phyloP scores from a whole-genome alignment of 1,140 invertebrate genomes.

The Aculops lycopersici region DNA sequence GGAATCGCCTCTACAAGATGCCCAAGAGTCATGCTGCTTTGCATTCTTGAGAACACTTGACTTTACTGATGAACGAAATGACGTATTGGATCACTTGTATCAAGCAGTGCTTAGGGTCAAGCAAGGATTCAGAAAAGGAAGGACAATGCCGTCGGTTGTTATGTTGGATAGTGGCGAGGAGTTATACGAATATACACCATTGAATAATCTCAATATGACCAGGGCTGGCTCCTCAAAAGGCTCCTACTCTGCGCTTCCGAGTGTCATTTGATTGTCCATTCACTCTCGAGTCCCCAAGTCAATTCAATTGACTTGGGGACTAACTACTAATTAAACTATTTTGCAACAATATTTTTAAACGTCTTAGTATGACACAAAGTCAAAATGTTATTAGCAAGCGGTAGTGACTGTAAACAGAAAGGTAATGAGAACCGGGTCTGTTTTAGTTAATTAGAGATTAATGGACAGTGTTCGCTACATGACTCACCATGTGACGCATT shows the following conservation, averaged over 20 bases:
- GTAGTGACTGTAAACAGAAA: background rate
- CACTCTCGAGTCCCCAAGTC: too few species aligned
- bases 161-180: background rate
- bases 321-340: too few species aligned
- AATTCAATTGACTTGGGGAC: too few species aligned
- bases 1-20: conserved; percentile 18
- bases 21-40: conserved; percentile 23
- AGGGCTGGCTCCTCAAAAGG: background rate
- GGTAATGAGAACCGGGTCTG: background rate
- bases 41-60: conserved; percentile 57
- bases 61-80: conserved; percentile 35
- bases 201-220: background rate
- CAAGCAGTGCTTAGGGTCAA: background rate
- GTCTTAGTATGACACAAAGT: background rate
- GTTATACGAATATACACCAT: background rate
- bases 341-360: background rate
- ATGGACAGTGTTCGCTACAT: too few species aligned
- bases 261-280: too few species aligned
- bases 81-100: conserved; percentile 7
- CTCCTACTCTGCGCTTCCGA: background rate
- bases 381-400: too few species aligned
- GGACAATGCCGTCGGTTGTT: background rate
- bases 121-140: background rate
- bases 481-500: too few species aligned
- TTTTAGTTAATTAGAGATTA: too few species aligned